Evolutionary conservation across 2,113 vertebrate genomes (phyloP), one percentile per base, ranked within the genome.

Genomic region (Hylia prasina): DNA sequence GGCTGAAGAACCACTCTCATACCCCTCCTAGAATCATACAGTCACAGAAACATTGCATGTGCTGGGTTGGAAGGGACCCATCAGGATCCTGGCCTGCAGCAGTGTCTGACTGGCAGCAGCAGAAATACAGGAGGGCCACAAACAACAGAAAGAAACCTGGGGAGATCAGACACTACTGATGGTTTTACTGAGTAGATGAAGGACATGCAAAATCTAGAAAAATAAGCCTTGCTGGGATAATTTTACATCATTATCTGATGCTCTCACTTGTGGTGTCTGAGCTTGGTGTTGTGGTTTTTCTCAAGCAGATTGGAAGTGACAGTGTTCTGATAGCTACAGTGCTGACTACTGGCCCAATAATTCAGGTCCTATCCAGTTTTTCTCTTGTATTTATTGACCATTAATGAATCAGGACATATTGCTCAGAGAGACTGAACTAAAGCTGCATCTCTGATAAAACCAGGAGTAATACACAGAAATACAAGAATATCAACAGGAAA

Each of bases 401-500:
- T 78, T 95, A 94, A 96, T 91, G 89, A 92, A 95, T 81, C 48
- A 66, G 61, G 40, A 89, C 27, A 53, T 82, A 57, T 60, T 96
- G 60, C 81, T 87, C 87, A 40, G 80, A 91, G 87, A 44, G 50
- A 77, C 8, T 24, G 90, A 83, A 89, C 66, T 95, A 64, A 63
- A 91, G 68, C 88, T 96, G 31, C 42, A 16, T 58, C 71, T 90
- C 82, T 61, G 90, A 51, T 60, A 90, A 47, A 40, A 45, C 48
- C 58, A 76, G 85, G 60, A 91, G 37, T 54, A 95, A 45, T 44
- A 58, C 42, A 86, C 89, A 85, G 84, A 94, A 84, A 90, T 90
- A 94, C 79, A 94, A 92, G 31, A 94, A 84, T 31, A 73, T 19
- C 78, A 95, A 81, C 79, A 96, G 44, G 88, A 90, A 93, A 86